Conservation (phyloP, 2,113 vertebrate species). For the Climacteris rufus region DNA sequence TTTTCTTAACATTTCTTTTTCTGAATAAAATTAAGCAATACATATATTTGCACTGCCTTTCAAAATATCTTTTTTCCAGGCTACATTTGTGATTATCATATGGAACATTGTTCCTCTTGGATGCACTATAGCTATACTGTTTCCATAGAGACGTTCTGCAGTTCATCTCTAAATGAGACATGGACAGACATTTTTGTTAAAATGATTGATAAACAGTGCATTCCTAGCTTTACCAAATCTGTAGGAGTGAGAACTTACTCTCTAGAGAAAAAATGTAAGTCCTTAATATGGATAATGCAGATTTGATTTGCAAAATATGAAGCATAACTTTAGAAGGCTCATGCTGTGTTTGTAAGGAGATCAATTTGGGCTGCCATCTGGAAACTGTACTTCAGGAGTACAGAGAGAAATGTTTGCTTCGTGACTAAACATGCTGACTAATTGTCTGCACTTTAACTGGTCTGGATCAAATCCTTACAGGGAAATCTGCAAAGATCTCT, state of each 20-base stretch:
- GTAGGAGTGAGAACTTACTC: not conserved
- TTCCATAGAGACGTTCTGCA: constrained; percentile 50
- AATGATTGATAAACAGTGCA: not conserved
- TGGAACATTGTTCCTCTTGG: not conserved
- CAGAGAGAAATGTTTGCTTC: constrained; percentile 14
- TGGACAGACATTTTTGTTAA: not conserved
- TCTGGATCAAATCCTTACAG: constrained; percentile 9
- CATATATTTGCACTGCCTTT: not conserved
- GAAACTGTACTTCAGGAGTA: constrained; percentile 30
- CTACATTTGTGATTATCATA: not conserved
- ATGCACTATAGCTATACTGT: not conserved
- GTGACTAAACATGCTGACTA: constrained; percentile 41
- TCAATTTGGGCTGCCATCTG: constrained; percentile 25
- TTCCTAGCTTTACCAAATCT: not conserved
- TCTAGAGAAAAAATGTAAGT: not conserved
- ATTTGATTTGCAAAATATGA: not conserved
- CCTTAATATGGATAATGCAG: not conserved
- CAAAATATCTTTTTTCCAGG: not conserved
- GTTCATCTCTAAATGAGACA: not conserved
- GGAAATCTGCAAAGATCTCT: not conserved
- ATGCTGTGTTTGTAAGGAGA: not conserved
- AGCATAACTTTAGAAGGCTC: constrained; percentile 2
- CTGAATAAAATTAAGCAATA: not conserved
- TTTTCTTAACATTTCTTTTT: not conserved
- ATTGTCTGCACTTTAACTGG: not conserved